Evolutionary conservation across 2,888 invertebrate genomes (phyloP).

Genomic region (Sturmia bella): DNA sequence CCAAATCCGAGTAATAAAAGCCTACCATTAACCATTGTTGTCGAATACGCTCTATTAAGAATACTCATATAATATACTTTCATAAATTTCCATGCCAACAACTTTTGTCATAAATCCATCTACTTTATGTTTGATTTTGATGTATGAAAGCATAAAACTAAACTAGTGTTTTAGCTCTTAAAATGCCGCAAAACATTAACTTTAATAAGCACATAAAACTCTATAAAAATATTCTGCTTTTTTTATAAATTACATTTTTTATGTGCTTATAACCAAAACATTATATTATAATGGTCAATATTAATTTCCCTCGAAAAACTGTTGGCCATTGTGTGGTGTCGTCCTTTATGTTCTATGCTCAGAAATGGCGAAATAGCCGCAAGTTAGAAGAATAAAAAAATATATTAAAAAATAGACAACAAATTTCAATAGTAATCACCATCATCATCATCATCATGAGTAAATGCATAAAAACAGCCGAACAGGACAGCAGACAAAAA

Average conservation of each 20-base stretch:
- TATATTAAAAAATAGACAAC: slow-evolving; percentile 22
- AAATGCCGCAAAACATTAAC: slow-evolving; percentile 39
- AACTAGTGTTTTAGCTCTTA: slow-evolving; percentile 2
- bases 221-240: neutral
- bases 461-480: neutral
- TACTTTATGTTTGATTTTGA: slow-evolving; percentile 15
- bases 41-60: no score
- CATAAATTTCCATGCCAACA: slow-evolving; percentile 16
- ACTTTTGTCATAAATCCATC: slow-evolving; percentile 27
- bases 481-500: slow-evolving; percentile 5
- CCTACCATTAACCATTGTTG: no score
- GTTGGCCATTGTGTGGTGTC: slow-evolving; percentile 15
- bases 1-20: no score
- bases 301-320: slow-evolving; percentile 54
- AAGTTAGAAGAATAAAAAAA: slow-evolving; percentile 11
- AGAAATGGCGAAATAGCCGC: neutral
- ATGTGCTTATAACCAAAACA: slow-evolving; percentile 19
- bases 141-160: neutral
- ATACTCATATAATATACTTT: neutral
- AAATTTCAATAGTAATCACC: slow-evolving; percentile 54
- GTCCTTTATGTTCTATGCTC: neutral
- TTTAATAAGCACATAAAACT: slow-evolving; percentile 24
- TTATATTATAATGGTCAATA: slow-evolving; percentile 60
- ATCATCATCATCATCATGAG: slow-evolving; percentile 33
- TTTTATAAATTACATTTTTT: slow-evolving; percentile 35